A percentile compares a stretch with the other conserved stretches of the same genome.
Evolutionary conservation across 2,888 invertebrate species (phyloP).

Genomic region (Euzophera pinguis): DNA sequence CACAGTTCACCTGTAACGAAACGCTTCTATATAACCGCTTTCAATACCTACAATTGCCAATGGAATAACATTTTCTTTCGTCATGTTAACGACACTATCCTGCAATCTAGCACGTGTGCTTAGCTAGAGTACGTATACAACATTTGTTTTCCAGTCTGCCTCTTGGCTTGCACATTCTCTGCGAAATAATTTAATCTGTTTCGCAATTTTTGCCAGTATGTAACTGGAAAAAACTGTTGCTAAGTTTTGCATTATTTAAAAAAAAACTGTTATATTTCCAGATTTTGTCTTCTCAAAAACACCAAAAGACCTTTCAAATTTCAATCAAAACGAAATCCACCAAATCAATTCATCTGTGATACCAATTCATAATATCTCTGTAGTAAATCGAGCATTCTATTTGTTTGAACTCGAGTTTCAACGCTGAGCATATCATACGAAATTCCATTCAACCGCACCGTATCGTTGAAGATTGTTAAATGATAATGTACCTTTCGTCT

Average conservation of each 20-base stretch:
- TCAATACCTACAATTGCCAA: constrained; percentile 24
- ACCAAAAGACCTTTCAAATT: not conserved
- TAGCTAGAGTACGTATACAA: too few species aligned
- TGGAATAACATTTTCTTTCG: constrained; percentile 18
- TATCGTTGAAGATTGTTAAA: constrained; percentile 16
- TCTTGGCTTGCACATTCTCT: not conserved
- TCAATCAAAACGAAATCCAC: constrained; percentile 7
- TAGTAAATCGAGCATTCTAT: constrained; percentile 62
- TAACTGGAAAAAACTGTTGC: too few species aligned
- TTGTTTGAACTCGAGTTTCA: constrained; percentile 65
- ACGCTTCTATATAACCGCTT: constrained; percentile 26
- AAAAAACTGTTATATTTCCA: too few species aligned
- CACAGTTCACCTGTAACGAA: constrained; percentile 21
- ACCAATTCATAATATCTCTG: constrained; percentile 45
- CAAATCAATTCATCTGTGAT: constrained; percentile 11
- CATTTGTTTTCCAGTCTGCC: constrained; percentile 2
- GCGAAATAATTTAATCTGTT: not conserved
- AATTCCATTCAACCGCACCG: constrained; percentile 56
- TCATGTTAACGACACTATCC: not conserved
- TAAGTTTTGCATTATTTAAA: too few species aligned
- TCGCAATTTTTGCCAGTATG: too few species aligned
- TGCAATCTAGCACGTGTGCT: not conserved
- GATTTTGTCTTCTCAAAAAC: too few species aligned
- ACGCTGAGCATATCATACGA: constrained; percentile 63
- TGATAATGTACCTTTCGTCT: constrained; percentile 31